Evolutionary conservation across 2,113 vertebrate genomes (phyloP), one percentile per base, ranked within the genome.

Genomic region (Thalassoma bifasciatum): DNA sequence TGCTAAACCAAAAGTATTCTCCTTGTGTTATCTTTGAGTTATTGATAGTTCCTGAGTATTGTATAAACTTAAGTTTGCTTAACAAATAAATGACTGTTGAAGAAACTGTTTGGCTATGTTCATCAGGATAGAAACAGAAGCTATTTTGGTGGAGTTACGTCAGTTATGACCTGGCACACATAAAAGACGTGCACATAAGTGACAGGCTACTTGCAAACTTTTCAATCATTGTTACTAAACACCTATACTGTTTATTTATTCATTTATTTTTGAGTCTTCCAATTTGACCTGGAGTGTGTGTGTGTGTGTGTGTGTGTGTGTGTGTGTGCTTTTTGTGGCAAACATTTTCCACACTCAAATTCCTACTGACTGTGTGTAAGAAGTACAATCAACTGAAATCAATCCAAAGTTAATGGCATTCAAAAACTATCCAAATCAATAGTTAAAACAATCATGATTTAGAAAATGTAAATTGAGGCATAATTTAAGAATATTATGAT

Each of bases 201-300:
- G 82, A 80, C 69, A 77, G 66, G 53, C 75, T 67, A 6, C 1
- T 16, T 40, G 68, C 44, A 22, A 73, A 72, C 63, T 52, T 71
- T 53, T 66, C 63, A 60, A 36, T 23, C n/a, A 57, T 19, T 49
- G 26, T 26, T 70, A 34, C 61, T 37, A 2, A 64, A 73, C 47
- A 22, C 30, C 38, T 13, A 77, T 40, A 19, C 21, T 19, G 14
- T 78, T 81, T 78, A 14, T 77, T 77, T 70, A 58, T 62, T 66
- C 56, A 4, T 30, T 56, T 81, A 66, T 72, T 79, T 85, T 79
- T 79, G 77, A 79, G n/a, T n/a, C n/a, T n/a, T n/a, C n/a, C n/a
- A n/a, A n/a, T n/a, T n/a, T n/a, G n/a, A n/a, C n/a, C n/a, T n/a
- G n/a, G n/a, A n/a, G n/a, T 83, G 67, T 57, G 21, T 21, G n/a